phyloP scores from a whole-genome alignment of 2,113 vertebrate genomes.

The Triplophysa siluroides region DNA sequence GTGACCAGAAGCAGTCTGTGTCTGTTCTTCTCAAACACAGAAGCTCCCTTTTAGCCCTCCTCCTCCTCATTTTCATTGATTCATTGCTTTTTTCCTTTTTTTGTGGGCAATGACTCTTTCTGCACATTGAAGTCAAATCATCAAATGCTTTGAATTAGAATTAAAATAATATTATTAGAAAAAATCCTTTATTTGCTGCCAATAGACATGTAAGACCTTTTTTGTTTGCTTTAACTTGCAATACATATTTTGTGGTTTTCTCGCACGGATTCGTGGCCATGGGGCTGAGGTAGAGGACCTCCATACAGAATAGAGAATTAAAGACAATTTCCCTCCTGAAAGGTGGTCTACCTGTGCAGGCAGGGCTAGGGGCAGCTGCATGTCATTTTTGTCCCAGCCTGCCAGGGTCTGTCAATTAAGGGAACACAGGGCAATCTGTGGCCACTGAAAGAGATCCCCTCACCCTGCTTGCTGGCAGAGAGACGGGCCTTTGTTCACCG shows the following conservation, averaged over 20 bases:
- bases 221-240: background rate
- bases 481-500: conserved; percentile 89
- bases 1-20: background rate
- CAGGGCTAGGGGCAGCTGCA: conserved; percentile 73
- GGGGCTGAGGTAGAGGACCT: conserved; percentile 49
- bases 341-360: conserved; percentile 77
- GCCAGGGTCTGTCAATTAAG: conserved; percentile 84
- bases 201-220: background rate
- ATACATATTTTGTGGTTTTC: too few relatives aligned
- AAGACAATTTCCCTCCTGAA: conserved; percentile 80
- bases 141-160: background rate
- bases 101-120: background rate
- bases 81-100: background rate
- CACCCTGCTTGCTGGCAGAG: conserved; percentile 78
- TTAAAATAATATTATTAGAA: background rate
- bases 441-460: conserved; percentile 90
- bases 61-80: background rate
- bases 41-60: background rate
- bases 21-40: background rate
- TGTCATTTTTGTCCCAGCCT: conserved; percentile 73
- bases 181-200: background rate
- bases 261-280: background rate
- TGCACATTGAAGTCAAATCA: background rate
- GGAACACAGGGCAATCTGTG: conserved; percentile 88
- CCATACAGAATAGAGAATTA: conserved; percentile 67